These are phyloP conservation scores for Phyllostomus hastatus DNA, from an alignment of 2,113 vertebrate genomes.

Conservation along the genomic window DNA sequence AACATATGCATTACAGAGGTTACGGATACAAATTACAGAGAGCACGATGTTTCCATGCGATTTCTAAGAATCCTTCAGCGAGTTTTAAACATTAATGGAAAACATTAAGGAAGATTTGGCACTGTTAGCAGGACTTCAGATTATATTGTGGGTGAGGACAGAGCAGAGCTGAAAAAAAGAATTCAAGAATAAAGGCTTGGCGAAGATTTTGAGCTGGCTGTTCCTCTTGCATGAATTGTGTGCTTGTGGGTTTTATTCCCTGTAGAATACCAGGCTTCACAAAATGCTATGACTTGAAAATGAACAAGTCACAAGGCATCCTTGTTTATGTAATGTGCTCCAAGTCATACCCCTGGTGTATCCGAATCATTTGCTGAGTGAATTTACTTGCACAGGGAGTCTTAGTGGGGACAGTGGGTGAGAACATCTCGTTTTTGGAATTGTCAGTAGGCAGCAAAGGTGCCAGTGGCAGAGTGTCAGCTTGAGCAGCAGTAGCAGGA, in stretches of 20 bases:
- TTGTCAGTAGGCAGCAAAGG: not conserved
- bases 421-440: not conserved
- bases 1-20: constrained; percentile 67
- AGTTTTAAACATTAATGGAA: constrained; percentile 30
- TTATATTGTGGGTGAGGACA: constrained; percentile 58
- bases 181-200: constrained; percentile 60
- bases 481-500: constrained; percentile 45
- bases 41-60: not conserved
- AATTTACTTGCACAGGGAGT: constrained; percentile 30
- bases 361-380: constrained; percentile 42
- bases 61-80: constrained; percentile 37
- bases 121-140: constrained; percentile 44
- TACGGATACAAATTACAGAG: not conserved
- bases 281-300: constrained; percentile 50
- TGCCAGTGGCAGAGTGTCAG: constrained; percentile 46
- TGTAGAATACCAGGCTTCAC: constrained; percentile 43
- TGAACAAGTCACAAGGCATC: constrained; percentile 54
- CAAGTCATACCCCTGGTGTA: constrained; percentile 23
- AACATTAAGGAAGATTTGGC: constrained; percentile 49
- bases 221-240: constrained; percentile 29
- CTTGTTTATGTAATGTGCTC: constrained; percentile 56
- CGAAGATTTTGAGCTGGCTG: constrained; percentile 13
- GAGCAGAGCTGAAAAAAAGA: constrained; percentile 51
- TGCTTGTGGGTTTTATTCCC: constrained; percentile 56
- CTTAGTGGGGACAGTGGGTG: not conserved